Evolutionary conservation across 2,888 invertebrate genomes (phyloP), one percentile per base, ranked within the genome.

Genomic region (Elmis aenea): DNA sequence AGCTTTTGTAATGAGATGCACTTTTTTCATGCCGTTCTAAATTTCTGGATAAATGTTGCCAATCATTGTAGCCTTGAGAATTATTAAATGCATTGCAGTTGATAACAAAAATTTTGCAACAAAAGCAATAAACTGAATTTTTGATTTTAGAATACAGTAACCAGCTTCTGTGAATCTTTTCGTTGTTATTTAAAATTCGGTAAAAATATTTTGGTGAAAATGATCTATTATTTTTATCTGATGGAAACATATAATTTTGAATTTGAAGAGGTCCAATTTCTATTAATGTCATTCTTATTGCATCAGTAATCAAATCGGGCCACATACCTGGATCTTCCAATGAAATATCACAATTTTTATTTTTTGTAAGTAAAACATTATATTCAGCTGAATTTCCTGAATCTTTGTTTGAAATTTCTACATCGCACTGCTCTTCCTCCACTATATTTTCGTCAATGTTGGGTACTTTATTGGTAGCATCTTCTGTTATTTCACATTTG

Each of bases 71-170:
- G 13, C 44, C 46, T 13, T 33, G 30, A 12, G 25, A 26, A 42
- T 28, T 37, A 20, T 33, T 23, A 13, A 45, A 25, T 37, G 24
- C 40, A n/a, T n/a, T n/a, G n/a, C n/a, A n/a, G n/a, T n/a, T n/a
- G n/a, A n/a, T n/a, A n/a, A n/a, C n/a, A 42, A 52, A 48, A 24
- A 51, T 32, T 42, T 43, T 50, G 33, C 46, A 49, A 29, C 42
- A 41, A 37, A 52, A 50, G 33, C 47, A 49, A 46, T 36, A 48
- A 4, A 47, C 42, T 13, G 36, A 34, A 43, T 46, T 18, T 43
- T 46, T 45, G n/a, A 33, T 42, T 28, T 33, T 36, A 14, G 46
- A 50, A 29, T 51, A 48, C 21, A 49, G 13, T 12, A 51, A 26
- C 48, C 46, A 50, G 6, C 43, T 34, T 33, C 45, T 42, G 8